Evolutionary conservation across 2,888 invertebrate species (phyloP).

Genomic region (Hypomecis punctinalis): DNA sequence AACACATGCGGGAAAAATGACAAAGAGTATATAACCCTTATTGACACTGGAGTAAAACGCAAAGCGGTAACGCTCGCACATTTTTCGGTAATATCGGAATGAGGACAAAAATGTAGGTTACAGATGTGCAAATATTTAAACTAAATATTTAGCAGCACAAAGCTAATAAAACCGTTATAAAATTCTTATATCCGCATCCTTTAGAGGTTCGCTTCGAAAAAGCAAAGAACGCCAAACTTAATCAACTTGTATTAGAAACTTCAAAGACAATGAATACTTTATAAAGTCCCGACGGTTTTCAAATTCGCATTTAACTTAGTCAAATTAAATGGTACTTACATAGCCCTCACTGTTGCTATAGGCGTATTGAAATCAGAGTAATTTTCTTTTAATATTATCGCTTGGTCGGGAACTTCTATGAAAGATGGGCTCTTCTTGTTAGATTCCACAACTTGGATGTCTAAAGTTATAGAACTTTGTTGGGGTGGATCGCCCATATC

Average conservation of each 20-base stretch:
- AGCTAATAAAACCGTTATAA: slow-evolving; percentile 26
- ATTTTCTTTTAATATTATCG: slow-evolving; percentile 90
- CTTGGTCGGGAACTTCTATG: slow-evolving; percentile 84
- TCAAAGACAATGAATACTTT: slow-evolving; percentile 42
- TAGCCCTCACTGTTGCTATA: slow-evolving; percentile 89
- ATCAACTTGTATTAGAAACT: slow-evolving; percentile 36
- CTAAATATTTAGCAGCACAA: slow-evolving; percentile 5
- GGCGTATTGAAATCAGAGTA: slow-evolving; percentile 88
- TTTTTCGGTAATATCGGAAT: background rate
- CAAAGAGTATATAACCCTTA: background rate
- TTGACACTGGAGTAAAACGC: background rate
- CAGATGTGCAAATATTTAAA: background rate
- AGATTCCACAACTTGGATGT: slow-evolving; percentile 94
- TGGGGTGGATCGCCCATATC: slow-evolving; percentile 89
- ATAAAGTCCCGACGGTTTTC: slow-evolving; percentile 39
- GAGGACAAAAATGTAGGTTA: background rate
- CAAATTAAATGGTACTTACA: slow-evolving; percentile 79
- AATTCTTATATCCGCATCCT: slow-evolving; percentile 35
- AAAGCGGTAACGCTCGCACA: background rate
- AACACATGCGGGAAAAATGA: slow-evolving; percentile 28
- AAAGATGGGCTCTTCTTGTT: slow-evolving; percentile 94
- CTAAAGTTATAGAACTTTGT: slow-evolving; percentile 90
- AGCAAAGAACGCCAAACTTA: slow-evolving; percentile 30
- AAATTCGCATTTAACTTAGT: slow-evolving; percentile 44
- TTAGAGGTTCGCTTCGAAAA: slow-evolving; percentile 25